These are phyloP conservation scores for Heliconius eleuchia DNA, from an alignment of 1,140 invertebrate species.

Conservation along the genomic window DNA sequence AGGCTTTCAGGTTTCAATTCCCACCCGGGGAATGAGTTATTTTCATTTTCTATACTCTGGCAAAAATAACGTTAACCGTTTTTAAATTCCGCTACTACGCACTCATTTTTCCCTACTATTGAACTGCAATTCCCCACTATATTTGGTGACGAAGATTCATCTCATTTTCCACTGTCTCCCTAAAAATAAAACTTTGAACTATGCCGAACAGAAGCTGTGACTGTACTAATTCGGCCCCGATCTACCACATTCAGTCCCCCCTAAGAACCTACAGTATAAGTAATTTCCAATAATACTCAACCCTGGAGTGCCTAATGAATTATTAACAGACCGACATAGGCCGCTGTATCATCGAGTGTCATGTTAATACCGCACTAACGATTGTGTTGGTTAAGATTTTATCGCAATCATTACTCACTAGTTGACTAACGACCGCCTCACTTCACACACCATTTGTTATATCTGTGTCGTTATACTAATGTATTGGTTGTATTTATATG, in stretches of 20 bases:
- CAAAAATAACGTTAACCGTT: neutral
- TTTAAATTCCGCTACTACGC: neutral
- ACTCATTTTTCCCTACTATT: neutral
- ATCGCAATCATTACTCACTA: constrained; percentile 23
- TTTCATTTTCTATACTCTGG: too few species aligned
- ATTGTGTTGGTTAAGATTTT: constrained; percentile 27
- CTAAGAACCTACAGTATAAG: neutral
- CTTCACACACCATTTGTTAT: constrained; percentile 25
- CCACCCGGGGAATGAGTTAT: too few species aligned
- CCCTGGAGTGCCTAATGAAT: neutral
- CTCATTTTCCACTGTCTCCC: too few species aligned
- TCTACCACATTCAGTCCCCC: too few species aligned
- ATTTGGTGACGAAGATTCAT: too few species aligned
- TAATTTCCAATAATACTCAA: neutral
- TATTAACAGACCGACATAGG: neutral
- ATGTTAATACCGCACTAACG: constrained; percentile 17
- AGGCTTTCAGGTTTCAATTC: too few species aligned
- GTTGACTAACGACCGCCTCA: constrained; percentile 22
- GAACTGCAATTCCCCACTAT: too few species aligned
- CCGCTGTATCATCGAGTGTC: constrained; percentile 2
- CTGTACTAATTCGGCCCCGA: too few species aligned
- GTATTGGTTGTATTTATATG: neutral
- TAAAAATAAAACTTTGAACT: too few species aligned
- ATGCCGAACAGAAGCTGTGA: too few species aligned
- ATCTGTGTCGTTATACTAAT: constrained; percentile 25